Evolutionary conservation across 2,113 vertebrate species (phyloP).

Genomic region (Todiramphus chloris): DNA sequence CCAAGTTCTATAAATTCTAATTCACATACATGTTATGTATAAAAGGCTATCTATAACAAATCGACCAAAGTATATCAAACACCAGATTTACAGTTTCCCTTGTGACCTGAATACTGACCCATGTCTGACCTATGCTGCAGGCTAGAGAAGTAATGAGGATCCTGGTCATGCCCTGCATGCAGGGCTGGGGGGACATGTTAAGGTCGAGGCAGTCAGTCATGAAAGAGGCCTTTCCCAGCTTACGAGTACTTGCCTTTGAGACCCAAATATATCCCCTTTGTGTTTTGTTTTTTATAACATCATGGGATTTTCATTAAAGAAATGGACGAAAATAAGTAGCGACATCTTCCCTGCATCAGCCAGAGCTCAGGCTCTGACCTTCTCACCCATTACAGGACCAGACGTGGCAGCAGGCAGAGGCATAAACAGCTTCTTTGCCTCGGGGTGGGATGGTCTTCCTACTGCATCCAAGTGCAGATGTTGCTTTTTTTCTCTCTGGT

Average conservation of each 20-base stretch:
- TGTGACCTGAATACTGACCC: neutral
- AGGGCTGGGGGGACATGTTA: neutral
- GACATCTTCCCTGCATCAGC: neutral
- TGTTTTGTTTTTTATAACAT: neutral
- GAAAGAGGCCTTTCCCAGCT: neutral
- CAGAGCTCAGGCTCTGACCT: neutral
- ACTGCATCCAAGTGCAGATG: neutral
- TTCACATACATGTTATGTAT: neutral
- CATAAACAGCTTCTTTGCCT: neutral
- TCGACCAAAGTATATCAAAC: neutral
- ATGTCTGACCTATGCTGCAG: neutral
- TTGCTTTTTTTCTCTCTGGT: neutral
- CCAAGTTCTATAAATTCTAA: neutral
- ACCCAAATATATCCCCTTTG: neutral
- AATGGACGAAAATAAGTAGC: neutral
- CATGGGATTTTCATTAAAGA: neutral
- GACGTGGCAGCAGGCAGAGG: neutral
- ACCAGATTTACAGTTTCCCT: slow-evolving; percentile 10
- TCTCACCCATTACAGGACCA: neutral
- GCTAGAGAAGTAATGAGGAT: neutral
- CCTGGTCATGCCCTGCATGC: neutral
- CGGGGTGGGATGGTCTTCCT: neutral
- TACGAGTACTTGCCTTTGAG: neutral
- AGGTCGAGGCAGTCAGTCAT: neutral
- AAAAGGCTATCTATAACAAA: neutral